Conservation (phyloP, 2,888 invertebrate genomes). For the Harmothoe impar region DNA sequence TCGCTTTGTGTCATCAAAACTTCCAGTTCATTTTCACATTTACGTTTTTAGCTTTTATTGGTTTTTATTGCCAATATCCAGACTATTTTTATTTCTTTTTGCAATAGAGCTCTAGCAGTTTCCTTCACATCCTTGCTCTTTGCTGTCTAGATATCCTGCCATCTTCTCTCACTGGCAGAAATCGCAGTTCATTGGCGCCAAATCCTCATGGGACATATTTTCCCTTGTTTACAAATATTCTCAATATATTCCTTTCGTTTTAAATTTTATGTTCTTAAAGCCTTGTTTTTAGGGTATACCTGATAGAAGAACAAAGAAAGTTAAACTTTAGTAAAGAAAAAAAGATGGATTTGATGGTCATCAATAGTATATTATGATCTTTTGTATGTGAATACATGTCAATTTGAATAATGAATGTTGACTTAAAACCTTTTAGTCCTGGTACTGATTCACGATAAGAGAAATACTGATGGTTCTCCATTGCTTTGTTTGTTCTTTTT, state of each 20-base stretch:
- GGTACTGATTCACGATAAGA: constrained; percentile 20
- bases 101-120: no score
- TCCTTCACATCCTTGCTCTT: not conserved
- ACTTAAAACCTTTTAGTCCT: constrained; percentile 9
- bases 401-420: not conserved
- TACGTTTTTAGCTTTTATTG: no score
- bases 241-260: not conserved
- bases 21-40: no score
- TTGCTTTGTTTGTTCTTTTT: constrained; percentile 63
- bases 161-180: not conserved
- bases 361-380: not conserved
- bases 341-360: constrained; percentile 8
- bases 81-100: no score
- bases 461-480: constrained; percentile 48
- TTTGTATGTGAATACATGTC: not conserved
- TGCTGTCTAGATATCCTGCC: not conserved
- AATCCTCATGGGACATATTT: not conserved
- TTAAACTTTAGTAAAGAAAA: not conserved
- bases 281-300: not conserved
- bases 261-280: not conserved
- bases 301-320: constrained; percentile 31
- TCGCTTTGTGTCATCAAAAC: not conserved
- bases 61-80: no score
- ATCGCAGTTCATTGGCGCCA: not conserved
- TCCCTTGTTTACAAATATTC: not conserved